Evolutionary conservation across 2,888 invertebrate genomes (phyloP), one percentile per base, ranked within the genome.

Genomic region (Drosophila fulvimacula): DNA sequence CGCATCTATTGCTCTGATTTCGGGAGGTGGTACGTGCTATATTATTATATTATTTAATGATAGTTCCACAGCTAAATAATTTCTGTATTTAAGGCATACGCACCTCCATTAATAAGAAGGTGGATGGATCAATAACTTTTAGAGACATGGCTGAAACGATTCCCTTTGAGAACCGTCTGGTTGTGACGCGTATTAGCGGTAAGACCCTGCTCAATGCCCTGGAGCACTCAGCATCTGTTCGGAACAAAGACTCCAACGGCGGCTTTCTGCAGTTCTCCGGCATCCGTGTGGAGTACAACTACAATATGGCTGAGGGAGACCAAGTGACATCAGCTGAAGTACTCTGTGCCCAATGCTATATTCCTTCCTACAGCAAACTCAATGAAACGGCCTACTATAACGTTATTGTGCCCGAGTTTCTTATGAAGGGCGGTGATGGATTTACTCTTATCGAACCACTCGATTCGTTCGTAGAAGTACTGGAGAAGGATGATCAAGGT

Each of bases 191-290:
- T 39, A 91, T 98, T 19, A 94, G 93, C n/a, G 98, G 98, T 0
- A 92, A 93, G 56, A 93, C 93, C 39, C 90, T 98, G 9, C 90
- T 93, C 64, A 92, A 94, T 53, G 94, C 95, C 83, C 92, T 97
- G 17, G 97, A 97, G 89, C 94, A 94, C 90, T 94, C 96, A 1
- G 96, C 97, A 0, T 88, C 91, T 0, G 85, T 90, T 5, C 78
- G 87, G 73, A 93, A 93, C 61, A 89, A 91, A 0, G 93, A 94
- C 30, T 92, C 94, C 0, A 94, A 93, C 27, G 97, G 97, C 0
- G 95, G 95, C 74, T 98, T 97, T 89, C 93, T 98, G 11, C 98
- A 98, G 93, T 93, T 96, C 69, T 97, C 98, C 10, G 98, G 98
- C 1, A 76, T 96, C 13, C 94, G 93, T 79, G 95, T 97, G 0